A percentile compares a stretch with the other conserved stretches of the same genome.
Evolutionary conservation across 2,888 invertebrate genomes (phyloP).

Genomic region (Eristalis arbustorum): DNA sequence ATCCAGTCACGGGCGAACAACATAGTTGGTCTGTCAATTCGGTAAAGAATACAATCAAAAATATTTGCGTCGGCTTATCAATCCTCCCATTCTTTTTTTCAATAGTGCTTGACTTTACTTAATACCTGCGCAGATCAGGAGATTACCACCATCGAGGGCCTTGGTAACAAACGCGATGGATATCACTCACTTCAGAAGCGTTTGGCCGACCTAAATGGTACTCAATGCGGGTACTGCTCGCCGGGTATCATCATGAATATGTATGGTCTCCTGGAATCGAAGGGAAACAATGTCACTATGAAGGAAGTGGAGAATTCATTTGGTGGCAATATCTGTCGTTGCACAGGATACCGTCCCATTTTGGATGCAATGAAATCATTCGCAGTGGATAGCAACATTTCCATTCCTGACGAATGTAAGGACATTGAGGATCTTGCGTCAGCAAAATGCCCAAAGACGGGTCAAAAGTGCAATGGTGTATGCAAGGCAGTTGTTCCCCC

Average conservation of each 20-base stretch:
- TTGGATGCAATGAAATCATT: slow-evolving; percentile 90
- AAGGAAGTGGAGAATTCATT: slow-evolving; percentile 88
- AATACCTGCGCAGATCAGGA: slow-evolving; percentile 85
- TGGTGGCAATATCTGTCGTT: slow-evolving; percentile 89
- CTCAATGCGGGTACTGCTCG: slow-evolving; percentile 89
- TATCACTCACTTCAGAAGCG: slow-evolving; percentile 86
- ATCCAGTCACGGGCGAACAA: slow-evolving; percentile 71
- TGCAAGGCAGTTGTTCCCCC: slow-evolving; percentile 72
- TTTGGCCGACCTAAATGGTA: slow-evolving; percentile 85
- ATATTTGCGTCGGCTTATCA: neutral
- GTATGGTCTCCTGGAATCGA: slow-evolving; percentile 82
- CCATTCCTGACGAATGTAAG: slow-evolving; percentile 79
- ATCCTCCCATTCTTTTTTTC: neutral
- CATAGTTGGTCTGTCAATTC: slow-evolving; percentile 84
- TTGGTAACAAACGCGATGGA: slow-evolving; percentile 84
- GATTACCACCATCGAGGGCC: slow-evolving; percentile 87
- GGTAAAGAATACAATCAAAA: slow-evolving; percentile 79
- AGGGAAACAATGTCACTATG: slow-evolving; percentile 82
- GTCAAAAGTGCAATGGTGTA: slow-evolving; percentile 76
- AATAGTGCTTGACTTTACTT: slow-evolving; percentile 84
- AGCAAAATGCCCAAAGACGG: slow-evolving; percentile 79
- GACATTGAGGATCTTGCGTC: slow-evolving; percentile 79
- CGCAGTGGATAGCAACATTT: slow-evolving; percentile 83
- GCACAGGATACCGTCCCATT: slow-evolving; percentile 90
- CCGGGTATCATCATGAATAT: slow-evolving; percentile 90